Base-by-base conservation (phyloP, 2,888 invertebrate species). In the Acanthopleura granulata region DNA sequence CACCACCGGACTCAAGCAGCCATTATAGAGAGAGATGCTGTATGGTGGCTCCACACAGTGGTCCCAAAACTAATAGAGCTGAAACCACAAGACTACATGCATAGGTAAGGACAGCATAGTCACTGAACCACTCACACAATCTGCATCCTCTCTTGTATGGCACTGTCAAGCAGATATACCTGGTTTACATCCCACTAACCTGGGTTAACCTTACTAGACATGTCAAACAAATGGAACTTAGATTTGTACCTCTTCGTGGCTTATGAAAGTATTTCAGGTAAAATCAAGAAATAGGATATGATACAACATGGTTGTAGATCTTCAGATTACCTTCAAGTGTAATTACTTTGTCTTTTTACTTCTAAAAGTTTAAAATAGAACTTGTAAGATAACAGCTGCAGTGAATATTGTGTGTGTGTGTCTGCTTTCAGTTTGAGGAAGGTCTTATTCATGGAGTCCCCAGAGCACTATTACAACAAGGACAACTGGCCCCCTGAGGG, bases 401-500 rank as follows among this genome's bases (percentile, higher is more conserved):
- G 4, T 29, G 70, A 6, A 29, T 29, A 29, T 40, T 40, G 40
- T 40, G 40, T 40, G 4, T 40, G 40, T 40, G 40, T 49, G 18
- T 75, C 14, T 73, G 72, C 22, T 84, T 82, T 30, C 82, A 89
- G 92, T 93, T 81, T 91, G 61, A 87, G 89, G 78, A 91, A 92
- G 82, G 83, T 90, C 0, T 78, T 91, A 74, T 90, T 91, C 76
- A 82, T 90, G 85, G 91, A 90, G 75, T 85, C 85, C 71, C 78
- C 83, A 14, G 90, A 91, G 25, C 84, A 85, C 70, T 91, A 91
- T 79, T 86, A 84, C 75, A 89, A 86, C 75, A 88, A 89, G 90
- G 93, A 93, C 81, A 91, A 91, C 81, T 98, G 97, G 96, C 97
- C 97, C 0, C 94, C 96, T 0, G 98, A 99, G 91, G 94, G 94